A percentile compares a stretch with the other conserved stretches of the same genome.
phyloP scores from a whole-genome alignment of 37 sponge, comb jelly and placozoan genomes.

The Halichondria panicea region DNA sequence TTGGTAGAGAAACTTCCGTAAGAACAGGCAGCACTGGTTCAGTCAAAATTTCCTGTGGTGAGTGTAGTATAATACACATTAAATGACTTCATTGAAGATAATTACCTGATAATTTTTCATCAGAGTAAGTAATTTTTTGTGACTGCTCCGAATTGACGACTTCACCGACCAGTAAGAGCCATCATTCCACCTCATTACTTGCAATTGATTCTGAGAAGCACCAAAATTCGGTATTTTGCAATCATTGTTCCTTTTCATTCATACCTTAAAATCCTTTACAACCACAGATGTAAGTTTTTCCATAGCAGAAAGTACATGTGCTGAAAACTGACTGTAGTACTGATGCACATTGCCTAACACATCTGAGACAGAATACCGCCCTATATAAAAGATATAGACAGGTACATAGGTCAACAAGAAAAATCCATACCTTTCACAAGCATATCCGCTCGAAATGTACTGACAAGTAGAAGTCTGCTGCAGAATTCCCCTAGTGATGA shows the following conservation, averaged over 20 bases:
- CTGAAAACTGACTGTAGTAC: neutral
- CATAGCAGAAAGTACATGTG: slow-evolving; percentile 1
- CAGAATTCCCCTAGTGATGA: slow-evolving; percentile 72
- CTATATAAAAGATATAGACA: neutral
- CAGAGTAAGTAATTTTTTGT: slow-evolving; percentile 56
- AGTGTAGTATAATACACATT: no score
- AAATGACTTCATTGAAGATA: no score
- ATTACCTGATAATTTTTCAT: slow-evolving; percentile 78
- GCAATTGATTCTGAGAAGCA: slow-evolving; percentile 64
- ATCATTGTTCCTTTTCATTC: neutral
- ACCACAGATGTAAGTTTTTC: slow-evolving; percentile 46
- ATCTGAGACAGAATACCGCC: neutral
- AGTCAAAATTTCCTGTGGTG: no score
- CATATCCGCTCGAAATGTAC: slow-evolving; percentile 26
- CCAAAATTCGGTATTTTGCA: neutral
- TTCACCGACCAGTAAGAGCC: slow-evolving; percentile 91
- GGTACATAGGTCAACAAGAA: neutral
- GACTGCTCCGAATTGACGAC: slow-evolving; percentile 66
- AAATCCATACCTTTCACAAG: neutral
- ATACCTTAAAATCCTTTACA: slow-evolving; percentile 85
- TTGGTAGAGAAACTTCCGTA: no score
- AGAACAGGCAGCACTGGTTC: no score
- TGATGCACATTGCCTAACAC: neutral
- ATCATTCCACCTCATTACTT: slow-evolving; percentile 89
- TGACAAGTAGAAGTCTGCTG: slow-evolving; percentile 43